Evolutionary conservation across 23 tunicate genomes (phyloP), one percentile per base, ranked within the genome.

Genomic region (Oikopleura albicans): DNA sequence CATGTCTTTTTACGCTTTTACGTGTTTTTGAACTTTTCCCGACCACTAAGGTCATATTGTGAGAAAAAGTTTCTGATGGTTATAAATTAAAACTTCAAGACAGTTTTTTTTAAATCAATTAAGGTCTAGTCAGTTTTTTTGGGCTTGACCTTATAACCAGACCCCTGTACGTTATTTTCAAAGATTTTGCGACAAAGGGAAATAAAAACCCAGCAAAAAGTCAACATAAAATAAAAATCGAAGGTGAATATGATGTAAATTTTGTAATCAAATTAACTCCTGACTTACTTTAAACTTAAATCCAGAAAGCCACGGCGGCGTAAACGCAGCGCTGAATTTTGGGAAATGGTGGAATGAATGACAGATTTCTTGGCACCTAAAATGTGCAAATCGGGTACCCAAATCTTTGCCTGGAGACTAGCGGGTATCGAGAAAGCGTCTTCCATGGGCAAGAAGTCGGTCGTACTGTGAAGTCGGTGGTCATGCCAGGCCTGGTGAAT

Each of bases 401-500:
- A 59, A 57, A 34, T 49, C 57, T 39, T 39, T 85, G 41, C 38
- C 28, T 35, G 39, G 8, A 76, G 79, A 27, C 75, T 27, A 1
- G 39, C 28, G 34, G 76, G 86, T n/a, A 84, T 36, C 27, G 79
- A 16, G 79, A 22, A 71, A 12, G 79, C 79, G 28, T 71, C 79
- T 16, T 71, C 79, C 2, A 2, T 71, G 4, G 28, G 27, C 37
- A 71, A 31, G 31, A 71, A 71, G 2, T 71, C 79, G 28, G 88
- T 86, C 8, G 66, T 83, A 38, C 87, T 84, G n/a, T 40, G 75
- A 38, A 92, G 40, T 31, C 97, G 57, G 66, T 41, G 40, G 66
- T 92, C 97, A 4, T 39, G 84, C 97, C 97, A 92, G 4, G 88
- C 85, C 83, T 92, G 84, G 84, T 91, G 91, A 83, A 92, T 87